Percentiles rank a stretch among this genome's conserved stretches.
These are phyloP conservation scores for Scatophagus argus DNA, from an alignment of 2,113 vertebrate species.

Conservation along the genomic window DNA sequence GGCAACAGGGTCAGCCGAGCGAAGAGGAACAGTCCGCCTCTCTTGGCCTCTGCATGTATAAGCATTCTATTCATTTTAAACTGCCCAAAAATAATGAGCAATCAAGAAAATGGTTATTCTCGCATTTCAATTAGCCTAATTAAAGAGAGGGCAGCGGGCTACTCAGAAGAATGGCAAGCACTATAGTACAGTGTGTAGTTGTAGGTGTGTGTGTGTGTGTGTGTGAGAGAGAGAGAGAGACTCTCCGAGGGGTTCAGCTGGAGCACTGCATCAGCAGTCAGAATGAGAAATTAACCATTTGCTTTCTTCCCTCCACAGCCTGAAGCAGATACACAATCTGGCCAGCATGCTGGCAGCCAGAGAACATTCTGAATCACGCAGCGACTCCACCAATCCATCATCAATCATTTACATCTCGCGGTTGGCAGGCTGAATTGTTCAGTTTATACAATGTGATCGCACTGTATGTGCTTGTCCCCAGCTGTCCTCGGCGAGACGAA, in stretches of 20 bases:
- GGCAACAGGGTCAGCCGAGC: constrained; percentile 21
- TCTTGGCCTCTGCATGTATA: constrained; percentile 5
- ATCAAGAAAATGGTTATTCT: constrained; percentile 82
- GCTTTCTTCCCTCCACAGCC: constrained; percentile 47
- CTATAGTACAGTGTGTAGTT: constrained; percentile 32
- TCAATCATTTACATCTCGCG: constrained; percentile 30
- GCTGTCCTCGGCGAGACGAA: neutral
- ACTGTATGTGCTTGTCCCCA: neutral
- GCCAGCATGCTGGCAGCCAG: constrained; percentile 22
- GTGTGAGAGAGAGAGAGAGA: constrained; percentile 35
- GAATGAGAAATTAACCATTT: constrained; percentile 70
- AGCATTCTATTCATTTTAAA: constrained; percentile 68
- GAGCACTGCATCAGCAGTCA: constrained; percentile 72
- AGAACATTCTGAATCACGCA: constrained; percentile 30
- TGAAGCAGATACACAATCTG: constrained; percentile 58
- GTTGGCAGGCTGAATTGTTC: neutral
- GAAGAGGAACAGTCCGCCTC: neutral
- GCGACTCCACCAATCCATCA: constrained; percentile 23
- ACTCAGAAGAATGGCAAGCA: constrained; percentile 53
- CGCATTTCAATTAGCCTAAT: constrained; percentile 83
- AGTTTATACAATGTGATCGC: neutral
- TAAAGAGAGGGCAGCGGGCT: constrained; percentile 73
- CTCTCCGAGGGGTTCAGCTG: constrained; percentile 68
- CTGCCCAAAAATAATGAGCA: constrained; percentile 75
- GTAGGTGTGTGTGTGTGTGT: constrained; percentile 31